Evolutionary conservation across 2,797 vertebrate species (phyloP), one percentile per base, ranked within the genome.

Genomic region (Sebastes minor): DNA sequence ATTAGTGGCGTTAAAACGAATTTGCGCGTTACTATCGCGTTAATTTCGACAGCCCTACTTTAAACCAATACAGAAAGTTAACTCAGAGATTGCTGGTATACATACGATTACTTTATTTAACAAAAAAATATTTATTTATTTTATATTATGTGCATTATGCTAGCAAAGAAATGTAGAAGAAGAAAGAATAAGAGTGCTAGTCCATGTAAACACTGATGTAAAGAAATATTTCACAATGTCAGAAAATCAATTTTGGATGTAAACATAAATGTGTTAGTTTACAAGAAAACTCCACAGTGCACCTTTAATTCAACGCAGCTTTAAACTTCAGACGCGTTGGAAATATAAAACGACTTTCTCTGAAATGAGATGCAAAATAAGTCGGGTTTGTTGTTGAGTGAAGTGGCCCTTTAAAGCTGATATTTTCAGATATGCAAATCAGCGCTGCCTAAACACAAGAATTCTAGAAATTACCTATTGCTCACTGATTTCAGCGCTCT

Each of bases 341-440:
- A 74, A 71, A 66, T 30, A 23, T 28, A 46, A 13, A 30, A 81
- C 35, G 5, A 2, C 27, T 28, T 63, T 11, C 2, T 33, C 28
- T 35, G 8, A 55, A 62, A 75, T 60, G 30, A 66, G 46, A 76
- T 63, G 81, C 70, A 60, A 33, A 73, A 65, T 70, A 60, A 79
- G 82, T 71, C 27, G 32, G 74, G 75, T 82, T 83, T 84, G 72
- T 76, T 73, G 61, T 83, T 75, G 2, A 2, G 83, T 68, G 76
- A 73, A 83, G 76, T 73, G 81, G 72, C 83, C 80, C 84, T 88
- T 86, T 70, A 87, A 52, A 74, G 59, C 74, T 73, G 80, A 53
- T 86, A 82, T 90, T 86, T 83, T 81, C 80, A 81, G 64, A 59
- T 74, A 91, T 91, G 90, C 80, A 92, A 91, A 93, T 91, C 33